phyloP scores from a whole-genome alignment of 2,888 invertebrate genomes.

The Patella ulyssiponensis region DNA sequence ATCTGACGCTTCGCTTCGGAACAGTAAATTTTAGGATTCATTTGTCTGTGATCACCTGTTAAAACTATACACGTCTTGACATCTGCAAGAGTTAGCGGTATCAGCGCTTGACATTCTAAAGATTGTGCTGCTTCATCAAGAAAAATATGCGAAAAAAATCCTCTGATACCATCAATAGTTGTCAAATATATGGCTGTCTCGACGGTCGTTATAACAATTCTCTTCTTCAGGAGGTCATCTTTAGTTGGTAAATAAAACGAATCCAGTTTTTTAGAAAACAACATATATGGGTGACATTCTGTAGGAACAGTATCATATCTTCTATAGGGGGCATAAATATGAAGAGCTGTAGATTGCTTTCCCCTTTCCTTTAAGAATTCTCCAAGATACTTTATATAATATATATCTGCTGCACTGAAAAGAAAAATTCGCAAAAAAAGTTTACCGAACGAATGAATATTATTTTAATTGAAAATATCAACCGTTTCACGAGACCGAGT shows the following conservation, averaged over 20 bases:
- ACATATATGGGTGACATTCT: slow-evolving; percentile 59
- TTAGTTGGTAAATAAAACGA: slow-evolving; percentile 53
- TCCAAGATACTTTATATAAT: slow-evolving; percentile 65
- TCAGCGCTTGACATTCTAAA: slow-evolving; percentile 66
- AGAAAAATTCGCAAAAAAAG: slow-evolving; percentile 17
- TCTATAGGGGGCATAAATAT: slow-evolving; percentile 56
- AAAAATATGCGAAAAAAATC: slow-evolving; percentile 66
- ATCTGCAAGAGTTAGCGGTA: slow-evolving; percentile 66
- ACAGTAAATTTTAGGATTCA: slow-evolving; percentile 66
- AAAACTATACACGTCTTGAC: slow-evolving; percentile 66
- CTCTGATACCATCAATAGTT: slow-evolving; percentile 42
- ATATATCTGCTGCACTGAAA: slow-evolving; percentile 69
- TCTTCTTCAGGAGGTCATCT: slow-evolving; percentile 51
- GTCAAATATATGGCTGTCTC: slow-evolving; percentile 57
- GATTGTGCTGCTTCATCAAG: slow-evolving; percentile 68
- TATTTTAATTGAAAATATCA: too few relatives aligned
- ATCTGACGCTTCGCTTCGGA: slow-evolving; percentile 58
- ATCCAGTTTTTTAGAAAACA: slow-evolving; percentile 40
- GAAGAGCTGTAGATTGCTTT: slow-evolving; percentile 34
- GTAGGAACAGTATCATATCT: slow-evolving; percentile 52
- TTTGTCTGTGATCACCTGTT: slow-evolving; percentile 70
- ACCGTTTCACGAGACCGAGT: too few relatives aligned
- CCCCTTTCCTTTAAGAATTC: slow-evolving; percentile 48
- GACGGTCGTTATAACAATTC: slow-evolving; percentile 64
- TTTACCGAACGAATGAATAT: too few relatives aligned